Percentiles rank a stretch among this genome's conserved stretches.
Evolutionary conservation across 2,797 vertebrate genomes (phyloP).

Genomic region (Ammospiza maritima): DNA sequence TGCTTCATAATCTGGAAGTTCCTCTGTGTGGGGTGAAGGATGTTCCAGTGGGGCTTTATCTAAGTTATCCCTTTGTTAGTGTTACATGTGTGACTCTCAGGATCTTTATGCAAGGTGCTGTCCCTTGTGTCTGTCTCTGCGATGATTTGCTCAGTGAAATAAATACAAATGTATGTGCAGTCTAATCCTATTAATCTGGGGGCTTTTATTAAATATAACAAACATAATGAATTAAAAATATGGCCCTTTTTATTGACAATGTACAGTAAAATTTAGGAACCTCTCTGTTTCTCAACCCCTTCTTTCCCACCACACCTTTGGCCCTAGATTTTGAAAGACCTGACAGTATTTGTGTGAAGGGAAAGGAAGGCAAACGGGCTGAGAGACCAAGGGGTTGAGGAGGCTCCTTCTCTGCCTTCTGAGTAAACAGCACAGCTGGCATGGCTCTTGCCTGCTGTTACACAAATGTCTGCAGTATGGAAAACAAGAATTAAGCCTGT

Average conservation of each 20-base stretch:
- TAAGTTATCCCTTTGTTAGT: neutral
- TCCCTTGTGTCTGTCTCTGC: neutral
- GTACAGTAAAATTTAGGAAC: neutral
- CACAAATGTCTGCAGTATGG: neutral
- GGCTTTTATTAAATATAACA: neutral
- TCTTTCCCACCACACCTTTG: rapidly evolving
- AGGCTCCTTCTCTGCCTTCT: neutral
- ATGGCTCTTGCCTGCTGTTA: neutral
- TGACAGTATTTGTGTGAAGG: neutral
- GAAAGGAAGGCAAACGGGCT: neutral
- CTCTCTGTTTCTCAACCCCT: neutral
- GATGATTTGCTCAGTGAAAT: neutral
- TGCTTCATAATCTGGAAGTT: neutral
- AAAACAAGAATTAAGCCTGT: neutral
- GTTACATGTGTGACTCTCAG: neutral
- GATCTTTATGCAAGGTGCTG: neutral
- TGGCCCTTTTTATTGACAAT: neutral
- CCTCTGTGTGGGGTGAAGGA: neutral
- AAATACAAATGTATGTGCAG: neutral
- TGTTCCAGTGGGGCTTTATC: neutral
- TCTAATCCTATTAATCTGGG: neutral
- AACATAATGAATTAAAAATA: neutral
- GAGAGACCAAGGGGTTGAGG: neutral
- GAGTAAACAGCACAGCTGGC: neutral
- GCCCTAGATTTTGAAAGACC: neutral